Evolutionary conservation across 2,113 vertebrate species (phyloP).

Genomic region (Thinocorus orbignyianus): DNA sequence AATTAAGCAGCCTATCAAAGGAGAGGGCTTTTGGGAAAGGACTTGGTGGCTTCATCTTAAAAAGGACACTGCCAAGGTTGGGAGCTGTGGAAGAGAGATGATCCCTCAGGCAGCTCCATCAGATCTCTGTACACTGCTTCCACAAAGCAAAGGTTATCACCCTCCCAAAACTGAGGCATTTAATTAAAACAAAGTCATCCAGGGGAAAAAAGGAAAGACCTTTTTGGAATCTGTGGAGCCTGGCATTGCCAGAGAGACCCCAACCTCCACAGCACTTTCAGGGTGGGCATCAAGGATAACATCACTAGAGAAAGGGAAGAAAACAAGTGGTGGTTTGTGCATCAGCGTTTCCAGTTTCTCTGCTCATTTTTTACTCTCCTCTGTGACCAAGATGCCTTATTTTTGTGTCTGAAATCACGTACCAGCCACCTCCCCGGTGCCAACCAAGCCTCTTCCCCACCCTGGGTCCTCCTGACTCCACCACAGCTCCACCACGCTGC

Average conservation of each 20-base stretch:
- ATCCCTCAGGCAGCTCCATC: fast-evolving
- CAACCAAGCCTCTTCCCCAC: not conserved
- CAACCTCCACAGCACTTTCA: not conserved
- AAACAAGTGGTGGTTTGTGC: not conserved
- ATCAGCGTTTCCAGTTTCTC: not conserved
- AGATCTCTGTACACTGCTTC: not conserved
- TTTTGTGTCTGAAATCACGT: not conserved
- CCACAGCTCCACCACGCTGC: not conserved
- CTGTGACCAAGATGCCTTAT: not conserved
- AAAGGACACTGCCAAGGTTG: not conserved
- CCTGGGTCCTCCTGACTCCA: not conserved
- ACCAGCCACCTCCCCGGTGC: fast-evolving
- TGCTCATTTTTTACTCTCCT: not conserved
- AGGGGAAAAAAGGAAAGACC: too few species aligned
- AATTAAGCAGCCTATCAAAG: not conserved
- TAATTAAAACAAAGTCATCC: not conserved
- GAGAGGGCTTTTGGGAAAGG: not conserved
- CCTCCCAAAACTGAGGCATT: not conserved
- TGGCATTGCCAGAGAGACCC: fast-evolving
- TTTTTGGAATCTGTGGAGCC: not conserved
- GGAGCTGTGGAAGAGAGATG: not conserved
- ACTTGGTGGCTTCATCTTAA: not conserved
- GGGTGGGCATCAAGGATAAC: not conserved
- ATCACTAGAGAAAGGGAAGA: not conserved
- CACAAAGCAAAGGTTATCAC: not conserved